phyloP scores from a whole-genome alignment of 2,888 invertebrate species.

The Aspidiotus rigidus region DNA sequence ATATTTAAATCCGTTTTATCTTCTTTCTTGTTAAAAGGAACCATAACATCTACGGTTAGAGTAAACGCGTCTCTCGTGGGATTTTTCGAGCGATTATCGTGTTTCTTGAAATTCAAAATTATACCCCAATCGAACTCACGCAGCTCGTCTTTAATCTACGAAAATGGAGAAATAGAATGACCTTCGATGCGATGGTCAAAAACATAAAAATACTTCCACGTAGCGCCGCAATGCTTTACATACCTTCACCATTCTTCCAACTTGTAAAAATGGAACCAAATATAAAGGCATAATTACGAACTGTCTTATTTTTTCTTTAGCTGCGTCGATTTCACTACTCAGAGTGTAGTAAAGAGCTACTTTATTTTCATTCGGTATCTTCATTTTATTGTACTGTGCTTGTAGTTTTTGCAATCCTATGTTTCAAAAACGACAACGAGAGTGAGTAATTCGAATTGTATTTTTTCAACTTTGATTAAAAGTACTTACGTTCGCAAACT shows the following conservation, averaged over 20 bases:
- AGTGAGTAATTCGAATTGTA: neutral
- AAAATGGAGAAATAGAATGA: slow-evolving; percentile 12
- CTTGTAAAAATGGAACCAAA: slow-evolving; percentile 85
- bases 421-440: slow-evolving; percentile 7
- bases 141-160: slow-evolving; percentile 66
- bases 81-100: slow-evolving; percentile 60
- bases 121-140: slow-evolving; percentile 95
- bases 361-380: slow-evolving; percentile 61
- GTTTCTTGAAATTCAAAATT: slow-evolving; percentile 78
- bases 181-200: neutral
- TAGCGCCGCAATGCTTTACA: slow-evolving; percentile 36
- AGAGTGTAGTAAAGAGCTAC: slow-evolving; percentile 78
- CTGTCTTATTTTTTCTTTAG: slow-evolving; percentile 64
- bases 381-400: slow-evolving; percentile 53
- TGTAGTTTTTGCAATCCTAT: slow-evolving; percentile 48
- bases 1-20: slow-evolving; percentile 44
- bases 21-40: slow-evolving; percentile 10
- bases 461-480: neutral
- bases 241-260: slow-evolving; percentile 86
- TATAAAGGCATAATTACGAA: slow-evolving; percentile 79
- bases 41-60: slow-evolving; percentile 22
- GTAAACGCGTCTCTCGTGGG: neutral
- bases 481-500: slow-evolving; percentile 66
- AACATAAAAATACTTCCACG: neutral
- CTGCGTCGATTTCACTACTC: slow-evolving; percentile 64